Evolutionary conservation across 1,140 invertebrate species (phyloP).

Genomic region (Coptotermes formosanus): DNA sequence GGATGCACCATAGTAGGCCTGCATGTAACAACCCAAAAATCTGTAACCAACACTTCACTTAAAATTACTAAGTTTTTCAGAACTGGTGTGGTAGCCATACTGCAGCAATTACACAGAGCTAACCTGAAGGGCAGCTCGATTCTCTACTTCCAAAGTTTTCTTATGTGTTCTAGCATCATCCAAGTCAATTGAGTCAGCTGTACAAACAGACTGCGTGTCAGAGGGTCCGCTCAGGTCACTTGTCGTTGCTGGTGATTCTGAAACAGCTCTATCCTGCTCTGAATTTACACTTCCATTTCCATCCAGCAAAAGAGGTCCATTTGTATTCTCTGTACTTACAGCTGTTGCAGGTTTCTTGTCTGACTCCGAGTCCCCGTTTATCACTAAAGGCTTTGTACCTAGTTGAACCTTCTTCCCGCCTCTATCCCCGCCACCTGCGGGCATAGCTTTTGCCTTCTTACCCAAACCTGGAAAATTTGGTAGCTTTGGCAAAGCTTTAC

Average conservation of each 20-base stretch:
- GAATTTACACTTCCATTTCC: slow-evolving; percentile 13
- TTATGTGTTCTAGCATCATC: not conserved
- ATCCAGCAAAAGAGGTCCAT: slow-evolving; percentile 15
- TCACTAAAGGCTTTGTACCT: not conserved
- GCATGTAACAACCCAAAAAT: not conserved
- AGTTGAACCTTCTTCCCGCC: not conserved
- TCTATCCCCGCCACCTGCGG: not conserved
- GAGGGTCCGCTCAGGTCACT: slow-evolving; percentile 20
- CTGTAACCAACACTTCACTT: no score
- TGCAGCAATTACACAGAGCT: slow-evolving; percentile 1
- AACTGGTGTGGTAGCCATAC: not conserved
- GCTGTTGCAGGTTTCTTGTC: not conserved
- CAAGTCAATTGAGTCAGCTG: slow-evolving; percentile 23
- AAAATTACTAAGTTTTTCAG: no score
- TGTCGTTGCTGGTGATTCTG: not conserved
- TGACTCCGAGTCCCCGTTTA: slow-evolving; percentile 18
- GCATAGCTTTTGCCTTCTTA: slow-evolving; percentile 40
- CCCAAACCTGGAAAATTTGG: slow-evolving; percentile 41
- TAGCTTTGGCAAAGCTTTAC: slow-evolving; percentile 42
- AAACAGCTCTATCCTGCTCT: slow-evolving; percentile 12
- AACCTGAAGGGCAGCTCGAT: not conserved
- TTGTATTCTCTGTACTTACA: not conserved
- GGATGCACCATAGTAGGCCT: not conserved
- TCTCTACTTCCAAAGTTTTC: not conserved
- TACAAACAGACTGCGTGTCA: not conserved